These are phyloP conservation scores for Lampropteryx suffumata DNA, from an alignment of 2,888 invertebrate genomes.

Conservation along the genomic window DNA sequence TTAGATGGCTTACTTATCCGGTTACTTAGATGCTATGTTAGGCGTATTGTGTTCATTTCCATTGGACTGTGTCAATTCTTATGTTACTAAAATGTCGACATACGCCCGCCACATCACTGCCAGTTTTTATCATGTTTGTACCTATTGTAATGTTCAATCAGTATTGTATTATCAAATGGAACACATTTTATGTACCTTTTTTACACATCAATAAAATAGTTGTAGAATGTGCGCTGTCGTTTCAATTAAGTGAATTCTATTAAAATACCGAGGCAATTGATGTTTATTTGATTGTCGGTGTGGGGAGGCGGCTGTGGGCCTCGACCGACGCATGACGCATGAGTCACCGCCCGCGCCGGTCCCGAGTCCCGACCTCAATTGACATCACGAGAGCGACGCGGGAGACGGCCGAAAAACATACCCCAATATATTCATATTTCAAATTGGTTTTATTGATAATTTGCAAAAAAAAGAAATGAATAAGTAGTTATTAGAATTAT, in stretches of 20 bases:
- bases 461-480: constrained; percentile 78
- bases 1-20: constrained; percentile 61
- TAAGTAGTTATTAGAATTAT: constrained; percentile 65
- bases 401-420: constrained; percentile 51
- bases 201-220: constrained; percentile 78
- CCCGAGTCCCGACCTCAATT: constrained; percentile 37
- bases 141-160: constrained; percentile 37
- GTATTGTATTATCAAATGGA: constrained; percentile 47
- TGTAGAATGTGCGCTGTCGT: constrained; percentile 72
- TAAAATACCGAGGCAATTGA: constrained; percentile 75
- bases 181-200: constrained; percentile 71
- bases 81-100: constrained; percentile 85
- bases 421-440: constrained; percentile 66
- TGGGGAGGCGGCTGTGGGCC: constrained; percentile 46
- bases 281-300: constrained; percentile 57
- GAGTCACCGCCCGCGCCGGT: constrained; percentile 55
- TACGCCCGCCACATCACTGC: constrained; percentile 79
- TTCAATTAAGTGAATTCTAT: constrained; percentile 78
- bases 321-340: constrained; percentile 41
- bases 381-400: constrained; percentile 42
- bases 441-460: constrained; percentile 82
- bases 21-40: constrained; percentile 47
- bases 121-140: constrained; percentile 58
- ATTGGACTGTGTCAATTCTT: constrained; percentile 87
- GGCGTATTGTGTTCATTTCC: constrained; percentile 71